Conservation (phyloP, 1,140 invertebrate species). For the Conopomorpha cramerella region DNA sequence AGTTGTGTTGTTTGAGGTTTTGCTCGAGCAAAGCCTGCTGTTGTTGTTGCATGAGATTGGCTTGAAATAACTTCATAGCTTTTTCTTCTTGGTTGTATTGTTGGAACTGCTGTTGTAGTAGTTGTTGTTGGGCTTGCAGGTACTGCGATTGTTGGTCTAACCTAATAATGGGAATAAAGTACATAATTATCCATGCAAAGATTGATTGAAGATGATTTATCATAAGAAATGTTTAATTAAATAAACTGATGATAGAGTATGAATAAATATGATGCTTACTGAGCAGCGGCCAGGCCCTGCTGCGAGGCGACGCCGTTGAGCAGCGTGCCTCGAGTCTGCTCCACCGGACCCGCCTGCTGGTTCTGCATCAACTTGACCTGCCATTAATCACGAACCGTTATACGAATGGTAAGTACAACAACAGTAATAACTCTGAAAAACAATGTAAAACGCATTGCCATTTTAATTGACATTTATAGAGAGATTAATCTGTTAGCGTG, state of each 20-base stretch:
- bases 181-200: neutral
- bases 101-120: constrained; percentile 55
- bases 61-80: constrained; percentile 52
- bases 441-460: too few species aligned
- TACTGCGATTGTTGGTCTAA: constrained; percentile 55
- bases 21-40: constrained; percentile 17
- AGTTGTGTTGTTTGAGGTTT: constrained; percentile 10
- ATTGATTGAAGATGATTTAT: too few species aligned
- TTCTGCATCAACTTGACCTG: constrained; percentile 67
- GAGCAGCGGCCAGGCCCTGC: constrained; percentile 26
- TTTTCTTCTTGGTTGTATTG: constrained; percentile 50
- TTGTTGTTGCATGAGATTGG: constrained; percentile 47
- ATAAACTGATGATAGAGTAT: neutral
- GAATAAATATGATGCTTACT: too few species aligned
- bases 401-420: too few species aligned
- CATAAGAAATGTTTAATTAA: too few species aligned
- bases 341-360: constrained; percentile 59
- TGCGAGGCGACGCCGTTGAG: constrained; percentile 49
- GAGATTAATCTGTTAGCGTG: too few species aligned
- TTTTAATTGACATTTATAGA: too few species aligned
- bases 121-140: constrained; percentile 52
- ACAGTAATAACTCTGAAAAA: too few species aligned
- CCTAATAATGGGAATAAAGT: constrained; percentile 14
- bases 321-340: constrained; percentile 56
- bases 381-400: too few species aligned